Evolutionary conservation across 2,888 invertebrate species (phyloP).

Genomic region (Harpalus rufipes): DNA sequence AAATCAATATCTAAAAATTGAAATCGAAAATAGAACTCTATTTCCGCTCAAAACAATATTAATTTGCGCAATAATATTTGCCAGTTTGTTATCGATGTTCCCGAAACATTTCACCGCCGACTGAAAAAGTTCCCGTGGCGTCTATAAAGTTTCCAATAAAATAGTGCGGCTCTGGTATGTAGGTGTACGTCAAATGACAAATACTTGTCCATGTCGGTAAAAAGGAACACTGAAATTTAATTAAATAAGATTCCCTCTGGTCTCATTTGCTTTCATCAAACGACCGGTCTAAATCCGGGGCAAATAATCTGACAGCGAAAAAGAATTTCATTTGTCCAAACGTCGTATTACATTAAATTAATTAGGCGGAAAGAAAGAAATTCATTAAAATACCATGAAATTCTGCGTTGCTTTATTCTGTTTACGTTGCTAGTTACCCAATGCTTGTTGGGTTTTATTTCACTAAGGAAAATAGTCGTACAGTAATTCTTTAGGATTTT

Average conservation of each 20-base stretch:
- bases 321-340: slow-evolving; percentile 59
- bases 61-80: not conserved
- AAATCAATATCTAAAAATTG: slow-evolving; percentile 3
- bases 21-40: not conserved
- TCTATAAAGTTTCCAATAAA: not conserved
- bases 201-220: slow-evolving; percentile 4
- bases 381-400: slow-evolving; percentile 58
- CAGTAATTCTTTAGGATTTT: not conserved
- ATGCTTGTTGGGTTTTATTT: slow-evolving; percentile 4
- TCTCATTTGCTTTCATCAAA: slow-evolving; percentile 54
- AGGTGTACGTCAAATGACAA: slow-evolving; percentile 28
- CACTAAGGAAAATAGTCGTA: not conserved
- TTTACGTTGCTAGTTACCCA: slow-evolving; percentile 20
- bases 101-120: not conserved
- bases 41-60: not conserved
- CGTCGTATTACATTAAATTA: slow-evolving; percentile 56
- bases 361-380: slow-evolving; percentile 59
- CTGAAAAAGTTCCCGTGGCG: not conserved
- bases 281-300: slow-evolving; percentile 39
- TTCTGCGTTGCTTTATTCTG: slow-evolving; percentile 40
- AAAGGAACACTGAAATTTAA: slow-evolving; percentile 44
- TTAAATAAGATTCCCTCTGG: slow-evolving; percentile 51
- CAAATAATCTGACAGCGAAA: slow-evolving; percentile 57
- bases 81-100: not conserved
- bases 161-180: not conserved